Base-by-base conservation (phyloP, 2,888 invertebrate genomes). In the Agrochola circellaris region DNA sequence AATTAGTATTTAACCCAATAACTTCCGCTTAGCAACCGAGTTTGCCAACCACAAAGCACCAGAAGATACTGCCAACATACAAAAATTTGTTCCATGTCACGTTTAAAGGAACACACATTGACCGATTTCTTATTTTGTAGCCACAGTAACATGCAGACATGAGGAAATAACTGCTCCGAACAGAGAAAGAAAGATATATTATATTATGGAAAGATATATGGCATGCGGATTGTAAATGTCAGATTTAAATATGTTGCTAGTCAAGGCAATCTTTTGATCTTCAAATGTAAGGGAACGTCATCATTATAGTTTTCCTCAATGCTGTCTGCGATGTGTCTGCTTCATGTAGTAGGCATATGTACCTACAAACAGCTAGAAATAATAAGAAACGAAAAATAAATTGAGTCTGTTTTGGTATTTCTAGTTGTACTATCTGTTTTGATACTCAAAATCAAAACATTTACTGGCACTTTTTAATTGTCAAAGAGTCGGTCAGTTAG, bases 191-290 rank as follows among this genome's bases (percentile, higher is more conserved):
- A 66, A 66, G n/a, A 78, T 45, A 61, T 65, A 78, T 45, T 73
- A 70, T 61, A 70, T 60, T 58, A 58, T 30, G 38, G 23, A 70
- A 69, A 72, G 77, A 82, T 51, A 23, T 66, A 76, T 70, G 7
- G 8, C 11, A 45, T 8, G 60, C 1, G 61, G 45, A 15, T 70
- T 70, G 65, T 82, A 66, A 82, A 66, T 26, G 77, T 26, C 70
- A 56, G 54, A 79, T 54, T 67, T 34, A 56, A 23, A 54, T 17
- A 45, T 66, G 45, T 79, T 45, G 26, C 17, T n/a, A 38, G 38
- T 62, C 23, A 54, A 81, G 60, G 75, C 15, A 38, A 56, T 38
- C 61, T 56, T 79, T 79, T 79, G 75, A 79, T 81, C 66, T 56
- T 9, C 3, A 79, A 48, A 67, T 75, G 15, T 67, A 23, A 1